A percentile compares a stretch with the other conserved stretches of the same genome.
These are phyloP conservation scores for Belgica antarctica DNA, from an alignment of 2,888 invertebrate genomes.

Conservation along the genomic window DNA sequence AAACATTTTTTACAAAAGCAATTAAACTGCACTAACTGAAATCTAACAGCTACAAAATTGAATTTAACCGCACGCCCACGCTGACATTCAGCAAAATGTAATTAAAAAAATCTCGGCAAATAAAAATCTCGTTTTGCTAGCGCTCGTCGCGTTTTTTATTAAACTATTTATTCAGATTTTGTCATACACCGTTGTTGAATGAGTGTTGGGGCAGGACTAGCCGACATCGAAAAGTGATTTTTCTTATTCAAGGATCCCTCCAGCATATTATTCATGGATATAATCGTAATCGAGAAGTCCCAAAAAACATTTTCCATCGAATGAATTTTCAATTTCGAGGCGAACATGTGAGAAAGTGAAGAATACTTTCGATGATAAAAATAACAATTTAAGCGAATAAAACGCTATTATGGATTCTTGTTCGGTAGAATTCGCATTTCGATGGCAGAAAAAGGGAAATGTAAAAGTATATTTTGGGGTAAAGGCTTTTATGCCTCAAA, in stretches of 20 bases:
- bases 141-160: not conserved
- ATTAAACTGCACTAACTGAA: slow-evolving; percentile 43
- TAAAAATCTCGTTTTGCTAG: slow-evolving; percentile 19
- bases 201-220: not conserved
- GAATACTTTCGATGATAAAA: slow-evolving; percentile 24
- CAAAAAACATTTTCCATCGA: slow-evolving; percentile 26
- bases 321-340: slow-evolving; percentile 34
- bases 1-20: slow-evolving; percentile 33
- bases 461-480: slow-evolving; percentile 22
- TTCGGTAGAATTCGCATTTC: slow-evolving; percentile 2
- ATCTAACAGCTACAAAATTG: slow-evolving; percentile 43
- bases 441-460: not conserved
- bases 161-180: slow-evolving; percentile 11
- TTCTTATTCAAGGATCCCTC: too few relatives aligned
- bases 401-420: slow-evolving; percentile 18
- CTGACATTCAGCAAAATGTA: slow-evolving; percentile 37
- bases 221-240: not conserved
- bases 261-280: not conserved
- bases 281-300: slow-evolving; percentile 16
- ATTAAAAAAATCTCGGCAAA: slow-evolving; percentile 40
- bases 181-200: not conserved
- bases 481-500: slow-evolving; percentile 10
- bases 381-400: slow-evolving; percentile 41
- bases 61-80: slow-evolving; percentile 42
- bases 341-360: not conserved